Evolutionary conservation across 2,113 vertebrate genomes (phyloP).

Genomic region (Burhinus oedicnemus): DNA sequence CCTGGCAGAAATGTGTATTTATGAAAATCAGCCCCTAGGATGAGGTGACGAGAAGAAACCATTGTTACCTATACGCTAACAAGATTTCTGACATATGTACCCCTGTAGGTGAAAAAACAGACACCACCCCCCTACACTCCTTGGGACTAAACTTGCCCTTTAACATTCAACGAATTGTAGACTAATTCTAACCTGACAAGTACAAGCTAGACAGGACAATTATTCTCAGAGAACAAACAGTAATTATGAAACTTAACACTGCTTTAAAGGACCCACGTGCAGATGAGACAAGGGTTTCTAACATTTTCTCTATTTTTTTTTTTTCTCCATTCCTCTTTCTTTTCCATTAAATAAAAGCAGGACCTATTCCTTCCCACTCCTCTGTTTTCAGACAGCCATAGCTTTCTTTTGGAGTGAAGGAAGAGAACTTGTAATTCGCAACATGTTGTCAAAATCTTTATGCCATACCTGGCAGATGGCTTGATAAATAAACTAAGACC

Average conservation of each 20-base stretch:
- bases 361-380: background rate
- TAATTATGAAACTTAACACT: constrained; percentile 2
- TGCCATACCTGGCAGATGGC: background rate
- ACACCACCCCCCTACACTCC: background rate
- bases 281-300: background rate
- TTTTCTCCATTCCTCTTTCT: background rate
- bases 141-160: background rate
- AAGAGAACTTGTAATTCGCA: background rate
- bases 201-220: background rate
- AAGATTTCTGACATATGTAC: background rate
- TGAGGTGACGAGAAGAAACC: background rate
- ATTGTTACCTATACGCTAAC: background rate
- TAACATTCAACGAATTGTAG: background rate
- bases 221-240: constrained; percentile 18
- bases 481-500: background rate
- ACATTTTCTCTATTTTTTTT: background rate
- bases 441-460: constrained; percentile 18
- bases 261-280: background rate
- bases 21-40: background rate
- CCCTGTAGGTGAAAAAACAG: background rate
- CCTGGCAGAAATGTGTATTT: background rate
- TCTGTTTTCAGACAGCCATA: background rate
- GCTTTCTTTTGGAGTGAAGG: background rate
- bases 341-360: background rate
- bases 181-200: background rate